phyloP scores from a whole-genome alignment of 2,797 vertebrate genomes.

The Momotus momota region DNA sequence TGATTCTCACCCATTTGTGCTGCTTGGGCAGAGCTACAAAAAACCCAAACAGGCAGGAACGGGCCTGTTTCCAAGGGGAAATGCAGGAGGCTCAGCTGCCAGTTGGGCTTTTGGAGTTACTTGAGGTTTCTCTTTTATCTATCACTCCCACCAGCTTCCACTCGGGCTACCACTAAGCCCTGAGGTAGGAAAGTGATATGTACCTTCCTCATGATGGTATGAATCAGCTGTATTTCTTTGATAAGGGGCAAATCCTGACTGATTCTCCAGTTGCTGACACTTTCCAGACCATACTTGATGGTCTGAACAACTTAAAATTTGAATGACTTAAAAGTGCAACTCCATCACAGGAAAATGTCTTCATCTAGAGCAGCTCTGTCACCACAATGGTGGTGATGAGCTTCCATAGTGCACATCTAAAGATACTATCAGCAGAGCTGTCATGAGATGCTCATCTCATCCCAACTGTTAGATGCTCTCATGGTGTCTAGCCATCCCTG shows the following conservation, averaged over 20 bases:
- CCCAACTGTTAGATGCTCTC: accelerated
- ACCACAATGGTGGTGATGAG: too few relatives aligned
- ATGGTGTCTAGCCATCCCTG: accelerated
- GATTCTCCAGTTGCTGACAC: neutral
- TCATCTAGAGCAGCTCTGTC: neutral
- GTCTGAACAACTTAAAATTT: neutral
- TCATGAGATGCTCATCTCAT: neutral
- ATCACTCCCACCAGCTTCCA: neutral
- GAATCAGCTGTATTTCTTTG: neutral
- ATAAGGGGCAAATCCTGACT: neutral
- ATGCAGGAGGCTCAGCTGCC: neutral
- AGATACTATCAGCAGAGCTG: neutral
- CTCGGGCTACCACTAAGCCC: too few relatives aligned
- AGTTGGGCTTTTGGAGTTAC: neutral
- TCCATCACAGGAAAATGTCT: accelerated
- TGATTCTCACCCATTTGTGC: neutral
- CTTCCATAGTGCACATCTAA: neutral
- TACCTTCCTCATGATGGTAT: neutral
- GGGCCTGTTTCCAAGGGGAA: neutral
- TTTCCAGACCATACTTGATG: neutral
- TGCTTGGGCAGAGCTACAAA: neutral
- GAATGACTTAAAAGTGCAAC: neutral
- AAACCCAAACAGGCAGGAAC: neutral
- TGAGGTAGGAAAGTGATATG: accelerated
- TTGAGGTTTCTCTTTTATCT: accelerated